A percentile compares a stretch with the other conserved stretches of the same genome.
Conservation (phyloP, 1,140 invertebrate genomes). For the Bombus difficillimus region DNA sequence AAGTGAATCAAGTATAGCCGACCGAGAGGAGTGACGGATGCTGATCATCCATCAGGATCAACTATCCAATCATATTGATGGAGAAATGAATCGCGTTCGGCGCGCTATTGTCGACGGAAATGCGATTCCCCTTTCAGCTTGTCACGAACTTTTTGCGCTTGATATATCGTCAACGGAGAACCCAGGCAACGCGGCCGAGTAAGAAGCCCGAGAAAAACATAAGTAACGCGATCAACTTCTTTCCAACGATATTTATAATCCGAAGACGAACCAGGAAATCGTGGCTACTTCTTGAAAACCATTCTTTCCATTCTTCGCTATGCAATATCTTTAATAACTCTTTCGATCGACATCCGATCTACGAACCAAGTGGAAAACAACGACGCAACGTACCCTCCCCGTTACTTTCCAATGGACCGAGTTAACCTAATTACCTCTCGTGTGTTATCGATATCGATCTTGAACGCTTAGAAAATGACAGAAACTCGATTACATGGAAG, state of each 20-base stretch:
- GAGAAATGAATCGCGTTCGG: slow-evolving; percentile 58
- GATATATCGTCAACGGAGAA: slow-evolving; percentile 43
- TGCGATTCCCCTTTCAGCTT: slow-evolving; percentile 52
- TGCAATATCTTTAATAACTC: background rate
- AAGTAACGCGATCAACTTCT: slow-evolving; percentile 37
- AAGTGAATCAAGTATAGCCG: slow-evolving; percentile 39
- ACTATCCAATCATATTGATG: slow-evolving; percentile 62
- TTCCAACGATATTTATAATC: slow-evolving; percentile 23
- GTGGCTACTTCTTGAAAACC: background rate
- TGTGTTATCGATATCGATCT: background rate
- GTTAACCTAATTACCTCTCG: background rate
- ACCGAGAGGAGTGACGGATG: slow-evolving; percentile 50
- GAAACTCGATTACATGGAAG: background rate
- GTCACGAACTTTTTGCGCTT: slow-evolving; percentile 50
- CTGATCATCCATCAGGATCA: slow-evolving; percentile 65
- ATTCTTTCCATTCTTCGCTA: background rate
- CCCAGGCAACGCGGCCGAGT: background rate
- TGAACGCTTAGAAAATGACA: background rate
- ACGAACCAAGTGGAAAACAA: background rate
- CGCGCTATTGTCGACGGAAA: slow-evolving; percentile 53
- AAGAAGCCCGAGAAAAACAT: slow-evolving; percentile 30
- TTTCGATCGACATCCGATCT: background rate
- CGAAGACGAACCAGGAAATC: background rate
- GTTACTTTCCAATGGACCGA: background rate
- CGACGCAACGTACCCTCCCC: background rate